Conservation (phyloP, 1,140 invertebrate species). For the Camponotus floridanus region DNA sequence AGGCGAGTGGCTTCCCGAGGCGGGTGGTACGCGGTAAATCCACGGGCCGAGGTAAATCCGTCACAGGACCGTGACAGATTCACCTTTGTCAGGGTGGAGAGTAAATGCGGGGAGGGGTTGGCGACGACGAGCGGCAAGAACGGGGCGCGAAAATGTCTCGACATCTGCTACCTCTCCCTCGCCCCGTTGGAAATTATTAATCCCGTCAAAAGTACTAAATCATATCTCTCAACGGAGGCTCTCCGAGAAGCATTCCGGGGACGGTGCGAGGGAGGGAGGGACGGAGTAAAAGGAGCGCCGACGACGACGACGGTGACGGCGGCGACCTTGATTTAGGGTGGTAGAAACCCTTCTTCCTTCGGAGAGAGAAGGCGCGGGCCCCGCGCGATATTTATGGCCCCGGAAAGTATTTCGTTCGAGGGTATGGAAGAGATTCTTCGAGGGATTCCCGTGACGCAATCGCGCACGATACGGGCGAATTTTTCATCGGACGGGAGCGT, state of each 20-base stretch:
- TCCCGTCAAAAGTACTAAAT: conserved; percentile 83
- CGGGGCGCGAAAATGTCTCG: conserved; percentile 78
- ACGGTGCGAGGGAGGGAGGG: neutral
- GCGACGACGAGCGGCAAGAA: conserved; percentile 53
- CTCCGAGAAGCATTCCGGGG: conserved; percentile 26
- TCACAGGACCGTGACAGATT: conserved; percentile 71
- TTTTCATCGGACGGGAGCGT: conserved; percentile 25
- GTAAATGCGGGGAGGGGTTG: conserved; percentile 19
- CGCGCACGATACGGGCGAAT: neutral
- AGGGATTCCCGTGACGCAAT: neutral
- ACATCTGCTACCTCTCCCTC: conserved; percentile 79
- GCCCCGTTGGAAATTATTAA: conserved; percentile 81
- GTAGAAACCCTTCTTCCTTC: conserved; percentile 71
- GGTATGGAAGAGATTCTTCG: conserved; percentile 23
- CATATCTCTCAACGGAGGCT: conserved; percentile 70
- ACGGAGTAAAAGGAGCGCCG: conserved; percentile 46
- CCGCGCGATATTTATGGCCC: conserved; percentile 67
- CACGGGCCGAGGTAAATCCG: conserved; percentile 61
- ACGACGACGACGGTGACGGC: conserved; percentile 59
- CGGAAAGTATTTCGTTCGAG: conserved; percentile 55
- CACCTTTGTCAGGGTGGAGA: conserved; percentile 10
- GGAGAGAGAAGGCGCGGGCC: conserved; percentile 13
- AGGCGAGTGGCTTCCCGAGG: conserved; percentile 33
- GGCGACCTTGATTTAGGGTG: conserved; percentile 81
- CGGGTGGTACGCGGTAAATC: neutral